Conservation (phyloP, 2,797 vertebrate genomes). For the Nyctibius grandis region DNA sequence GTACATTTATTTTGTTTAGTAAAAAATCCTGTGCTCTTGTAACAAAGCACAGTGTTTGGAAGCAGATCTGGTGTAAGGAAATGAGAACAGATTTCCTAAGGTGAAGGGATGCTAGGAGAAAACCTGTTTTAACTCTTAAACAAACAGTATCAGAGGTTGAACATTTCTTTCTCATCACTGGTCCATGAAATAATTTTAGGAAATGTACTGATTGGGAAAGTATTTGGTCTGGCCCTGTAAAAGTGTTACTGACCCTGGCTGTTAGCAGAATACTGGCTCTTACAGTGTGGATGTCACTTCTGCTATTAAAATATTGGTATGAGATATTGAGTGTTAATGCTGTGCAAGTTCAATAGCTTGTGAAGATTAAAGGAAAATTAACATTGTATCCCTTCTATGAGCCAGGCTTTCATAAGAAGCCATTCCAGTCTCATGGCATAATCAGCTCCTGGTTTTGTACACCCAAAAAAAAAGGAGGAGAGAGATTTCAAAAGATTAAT, state of each 20-base stretch:
- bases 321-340: background rate
- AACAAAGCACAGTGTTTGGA: slow-evolving; percentile 8
- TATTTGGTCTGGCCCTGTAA: slow-evolving; percentile 8
- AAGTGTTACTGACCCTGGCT: background rate
- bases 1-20: slow-evolving; percentile 41
- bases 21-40: background rate
- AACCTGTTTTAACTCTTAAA: slow-evolving; percentile 1
- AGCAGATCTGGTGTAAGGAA: slow-evolving; percentile 3
- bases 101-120: background rate
- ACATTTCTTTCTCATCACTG: slow-evolving; percentile 23
- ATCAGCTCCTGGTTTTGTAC: background rate
- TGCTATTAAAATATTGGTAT: slow-evolving; percentile 6
- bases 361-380: slow-evolving; percentile 28
- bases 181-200: slow-evolving; percentile 6
- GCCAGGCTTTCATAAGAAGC: background rate
- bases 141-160: background rate
- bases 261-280: slow-evolving; percentile 31
- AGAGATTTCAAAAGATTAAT: background rate
- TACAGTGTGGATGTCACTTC: background rate
- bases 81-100: slow-evolving; percentile 37
- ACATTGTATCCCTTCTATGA: background rate
- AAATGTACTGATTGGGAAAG: slow-evolving; percentile 26
- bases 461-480: background rate
- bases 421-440: background rate
- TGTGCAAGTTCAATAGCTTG: background rate